Base-by-base conservation (phyloP, 2,888 invertebrate genomes). In the Drosophila lutescens region DNA sequence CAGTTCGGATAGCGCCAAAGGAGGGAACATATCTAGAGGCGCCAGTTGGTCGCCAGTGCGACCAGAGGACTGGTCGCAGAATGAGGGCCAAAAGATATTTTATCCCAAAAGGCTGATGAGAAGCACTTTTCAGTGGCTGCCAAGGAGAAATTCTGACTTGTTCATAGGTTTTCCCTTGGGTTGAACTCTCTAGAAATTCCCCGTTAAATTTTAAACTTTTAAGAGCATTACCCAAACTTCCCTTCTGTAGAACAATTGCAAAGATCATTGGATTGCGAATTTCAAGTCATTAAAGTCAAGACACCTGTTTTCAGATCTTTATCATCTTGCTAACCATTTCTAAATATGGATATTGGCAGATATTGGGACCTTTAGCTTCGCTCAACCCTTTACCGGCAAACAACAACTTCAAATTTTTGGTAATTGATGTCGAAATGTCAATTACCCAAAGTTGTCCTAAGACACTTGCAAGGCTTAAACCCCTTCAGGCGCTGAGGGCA, bases 381-480 rank as follows among this genome's bases (percentile, higher is more conserved):
- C 13, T 13, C n/a, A n/a, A 17, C 12, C 15, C 55, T n/a, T 10
- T 17, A 8, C 13, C 54, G 38, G 17, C 46, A 46, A 53, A 44
- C 30, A 62, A 67, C 55, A 57, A 60, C 50, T 32, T 53, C 32
- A 75, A 76, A 61, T 20, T 20, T 20, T 20, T 69, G 77, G 74
- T 79, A 82, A 86, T 80, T 79, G 75, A 77, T 84, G 84, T 86
- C 79, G 76, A 85, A 78, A 86, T 83, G 82, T 79, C 84, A 86
- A 82, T 86, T 86, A 79, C 73, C 78, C 69, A 77, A 79, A 74
- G 12, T 6, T 13, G 2, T 12, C n/a, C n/a, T 36, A 40, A 40
- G 15, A 5, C 40, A 54, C 65, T 2, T 66, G 55, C 12, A 56
- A n/a, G n/a, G n/a, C n/a, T n/a, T n/a, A n/a, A n/a, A n/a, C 46